These are phyloP conservation scores for Loripinus fragilis DNA, from an alignment of 2,888 invertebrate genomes.

Conservation along the genomic window DNA sequence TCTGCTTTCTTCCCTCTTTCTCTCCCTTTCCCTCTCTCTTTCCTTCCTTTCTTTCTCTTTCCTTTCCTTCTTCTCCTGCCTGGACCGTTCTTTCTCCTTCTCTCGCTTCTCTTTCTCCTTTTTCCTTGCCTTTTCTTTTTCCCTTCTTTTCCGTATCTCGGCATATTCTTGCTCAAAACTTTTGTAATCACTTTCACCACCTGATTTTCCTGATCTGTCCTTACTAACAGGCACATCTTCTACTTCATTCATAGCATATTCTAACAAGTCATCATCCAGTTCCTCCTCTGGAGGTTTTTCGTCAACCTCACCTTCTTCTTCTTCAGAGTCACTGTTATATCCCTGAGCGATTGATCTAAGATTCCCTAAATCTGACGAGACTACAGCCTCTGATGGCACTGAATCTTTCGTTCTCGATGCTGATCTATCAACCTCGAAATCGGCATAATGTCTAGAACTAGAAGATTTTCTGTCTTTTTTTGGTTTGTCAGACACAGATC, in stretches of 20 bases:
- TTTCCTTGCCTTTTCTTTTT: conserved; percentile 37
- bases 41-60: conserved; percentile 53
- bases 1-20: conserved; percentile 38
- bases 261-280: conserved; percentile 57
- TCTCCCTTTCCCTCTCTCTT: conserved; percentile 46
- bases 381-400: conserved; percentile 25
- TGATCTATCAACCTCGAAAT: not conserved
- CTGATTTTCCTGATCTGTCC: conserved; percentile 40
- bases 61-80: conserved; percentile 47
- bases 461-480: not conserved
- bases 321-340: conserved; percentile 77
- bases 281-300: conserved; percentile 65
- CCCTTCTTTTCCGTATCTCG: conserved; percentile 47
- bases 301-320: conserved; percentile 82
- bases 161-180: not conserved
- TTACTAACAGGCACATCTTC: conserved; percentile 33
- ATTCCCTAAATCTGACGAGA: conserved; percentile 48
- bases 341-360: conserved; percentile 78
- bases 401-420: conserved; percentile 9
- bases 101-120: conserved; percentile 31
- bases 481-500: conserved; percentile 37
- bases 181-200: conserved; percentile 50
- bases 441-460: not conserved
- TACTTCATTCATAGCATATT: conserved; percentile 59
- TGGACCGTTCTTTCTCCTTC: conserved; percentile 51